A percentile compares a stretch with the other conserved stretches of the same genome.
phyloP scores from a whole-genome alignment of 2,797 vertebrate genomes.

The Hephaestus fuliginosus region DNA sequence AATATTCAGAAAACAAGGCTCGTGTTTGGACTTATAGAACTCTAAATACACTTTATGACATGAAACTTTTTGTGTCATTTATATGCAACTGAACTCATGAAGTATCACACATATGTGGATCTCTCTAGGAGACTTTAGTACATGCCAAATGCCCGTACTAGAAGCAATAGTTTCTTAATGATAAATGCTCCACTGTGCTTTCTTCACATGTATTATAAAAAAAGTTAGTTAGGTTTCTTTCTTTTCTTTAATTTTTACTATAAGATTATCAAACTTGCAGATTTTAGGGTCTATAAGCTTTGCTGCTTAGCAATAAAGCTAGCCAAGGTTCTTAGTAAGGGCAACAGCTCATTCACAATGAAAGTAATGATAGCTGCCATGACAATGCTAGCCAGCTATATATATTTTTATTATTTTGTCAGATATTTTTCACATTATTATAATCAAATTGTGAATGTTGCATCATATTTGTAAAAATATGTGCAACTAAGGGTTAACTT shows the following conservation, averaged over 20 bases:
- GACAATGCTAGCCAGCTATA: no score
- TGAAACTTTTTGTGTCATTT: neutral
- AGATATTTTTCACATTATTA: no score
- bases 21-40: neutral
- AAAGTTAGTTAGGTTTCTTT: neutral
- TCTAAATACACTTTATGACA: neutral
- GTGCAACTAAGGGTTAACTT: no score
- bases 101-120: neutral
- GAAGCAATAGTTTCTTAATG: neutral
- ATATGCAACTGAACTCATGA: neutral
- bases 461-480: no score
- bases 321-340: neutral
- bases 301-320: neutral
- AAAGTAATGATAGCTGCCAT: no score
- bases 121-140: neutral
- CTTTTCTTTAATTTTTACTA: neutral
- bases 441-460: no score
- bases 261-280: neutral
- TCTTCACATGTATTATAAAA: neutral
- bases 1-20: slow-evolving; percentile 8
- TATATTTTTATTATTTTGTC: no score
- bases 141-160: neutral
- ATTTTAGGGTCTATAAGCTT: neutral
- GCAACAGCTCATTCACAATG: neutral
- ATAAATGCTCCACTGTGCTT: neutral